Conservation (phyloP, 2,113 vertebrate species). For the Mola mola region DNA sequence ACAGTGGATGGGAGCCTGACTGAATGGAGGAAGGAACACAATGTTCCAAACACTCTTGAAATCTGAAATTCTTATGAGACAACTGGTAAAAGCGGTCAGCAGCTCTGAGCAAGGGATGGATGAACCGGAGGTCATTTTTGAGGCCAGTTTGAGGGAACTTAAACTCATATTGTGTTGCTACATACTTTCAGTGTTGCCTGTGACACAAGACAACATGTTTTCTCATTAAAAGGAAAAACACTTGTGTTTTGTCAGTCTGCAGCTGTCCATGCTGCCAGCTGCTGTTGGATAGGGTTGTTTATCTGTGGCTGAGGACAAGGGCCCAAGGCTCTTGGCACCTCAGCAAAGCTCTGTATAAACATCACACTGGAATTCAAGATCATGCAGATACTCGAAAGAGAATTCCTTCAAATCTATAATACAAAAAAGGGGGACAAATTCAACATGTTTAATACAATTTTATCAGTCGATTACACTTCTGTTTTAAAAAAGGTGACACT, state of each 20-base stretch:
- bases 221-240: constrained; percentile 21
- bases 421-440: neutral
- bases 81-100: neutral
- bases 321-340: constrained; percentile 26
- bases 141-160: constrained; percentile 13
- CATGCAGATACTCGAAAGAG: constrained; percentile 15
- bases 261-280: constrained; percentile 13
- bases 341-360: constrained; percentile 11
- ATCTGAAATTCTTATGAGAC: constrained; percentile 24
- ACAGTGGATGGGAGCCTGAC: constrained; percentile 43
- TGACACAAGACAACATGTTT: constrained; percentile 35
- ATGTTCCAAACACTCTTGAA: constrained; percentile 24
- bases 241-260: constrained; percentile 9
- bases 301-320: constrained; percentile 14
- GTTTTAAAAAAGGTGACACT: no score
- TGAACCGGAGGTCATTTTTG: constrained; percentile 4
- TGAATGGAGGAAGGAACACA: constrained; percentile 6
- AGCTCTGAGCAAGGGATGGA: constrained; percentile 15
- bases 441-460: neutral
- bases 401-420: neutral
- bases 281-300: constrained; percentile 30
- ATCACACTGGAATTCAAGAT: constrained; percentile 26
- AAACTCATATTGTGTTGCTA: constrained; percentile 6
- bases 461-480: no score
- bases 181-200: constrained; percentile 31